Evolutionary conservation across 2,113 vertebrate genomes (phyloP), one percentile per base, ranked within the genome.

Genomic region (Piprites chloris): DNA sequence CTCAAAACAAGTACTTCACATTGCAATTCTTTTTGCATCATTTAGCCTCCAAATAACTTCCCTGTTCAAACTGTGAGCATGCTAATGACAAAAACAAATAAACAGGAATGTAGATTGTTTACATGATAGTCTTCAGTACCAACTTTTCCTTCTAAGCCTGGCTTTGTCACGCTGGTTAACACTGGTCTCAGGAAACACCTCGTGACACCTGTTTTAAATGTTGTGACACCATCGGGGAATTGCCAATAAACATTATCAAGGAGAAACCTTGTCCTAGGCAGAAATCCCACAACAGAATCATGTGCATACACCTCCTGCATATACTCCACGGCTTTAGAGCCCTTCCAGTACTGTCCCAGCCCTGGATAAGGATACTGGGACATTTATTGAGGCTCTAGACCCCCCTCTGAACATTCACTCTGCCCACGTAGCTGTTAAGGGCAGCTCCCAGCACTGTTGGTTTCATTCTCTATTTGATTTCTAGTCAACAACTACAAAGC

Each of bases 241-340:
- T 17, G 61, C 30, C 17, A 69, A 5, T 24, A 41, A 76, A 66
- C 0, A 1, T 41, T 49, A 15, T 10, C 21, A 47, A 72, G 30
- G 35, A 78, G 32, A 95, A 93, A 52, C 18, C 39, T 77, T 65
- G 47, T 78, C 66, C 12, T 75, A 14, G 24, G 33, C 33, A 81
- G 55, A 78, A 91, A 81, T 39, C 1, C 2, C 46, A 22, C 19
- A 35, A 8, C 22, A 24, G 14, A 87, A 80, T 30, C 18, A 33
- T 1, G 7, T n/a, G 30, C 26, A 37, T 9, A 33, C 22, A 50
- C 46, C 33, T 89, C n/a, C 52, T 65, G 49, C n/a, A 11, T 8
- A 6, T 2, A 33, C 3, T 5, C 13, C 23, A 46, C 0, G 1
- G 50, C 39, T 75, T 89, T 26, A 69, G 33, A 47, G 24, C 24